Evolutionary conservation across 2,888 invertebrate species (phyloP), one percentile per base, ranked within the genome.

Genomic region (Drosophila leonis): DNA sequence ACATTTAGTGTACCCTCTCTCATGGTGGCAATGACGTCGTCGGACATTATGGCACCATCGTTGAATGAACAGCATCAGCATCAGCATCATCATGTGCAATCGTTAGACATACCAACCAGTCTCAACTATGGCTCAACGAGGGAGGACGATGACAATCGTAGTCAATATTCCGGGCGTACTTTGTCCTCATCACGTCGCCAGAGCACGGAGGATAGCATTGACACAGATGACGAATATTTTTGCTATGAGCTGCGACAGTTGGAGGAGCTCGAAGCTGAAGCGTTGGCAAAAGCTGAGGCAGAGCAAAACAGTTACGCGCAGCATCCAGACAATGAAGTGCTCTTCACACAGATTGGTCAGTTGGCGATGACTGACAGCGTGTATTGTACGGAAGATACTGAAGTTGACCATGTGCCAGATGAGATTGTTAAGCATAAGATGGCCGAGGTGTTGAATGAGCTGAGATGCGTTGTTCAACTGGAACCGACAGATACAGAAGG

Each of bases 151-250:
- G 98, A 98, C 87, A 97, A 96, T 82, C 94, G 96, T 82, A 97
- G 97, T 91, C 97, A 97, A 4, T 96, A 97, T 93, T 97, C 97
- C 0, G 97, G 96, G 94, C 94, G 97, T 81, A 97, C 97, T 85
- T 96, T 97, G 0, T 98, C 97, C 0, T 97, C 97, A 2, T 97
- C 97, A 0, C 94, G 98, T 78, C 94, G 98, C 57, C 98, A 98
- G 93, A 97, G 97, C 90, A 98, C 98, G 0, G 98, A 98, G 93
- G 98, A 98, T 84, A 97, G 97, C 86, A 98, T 98, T 65, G 98
- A 98, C 92, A 97, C 97, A 31, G 98, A 98, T 93, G 98, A 98
- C 90, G 98, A 98, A 92, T 98, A 98, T 96, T 98, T 97, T 88
- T 97, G 97, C 85, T 97, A 98, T 91, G 98, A 98, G 91, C 92